These are phyloP conservation scores for Melieria omissa DNA, from an alignment of 2,888 invertebrate species.

Conservation along the genomic window DNA sequence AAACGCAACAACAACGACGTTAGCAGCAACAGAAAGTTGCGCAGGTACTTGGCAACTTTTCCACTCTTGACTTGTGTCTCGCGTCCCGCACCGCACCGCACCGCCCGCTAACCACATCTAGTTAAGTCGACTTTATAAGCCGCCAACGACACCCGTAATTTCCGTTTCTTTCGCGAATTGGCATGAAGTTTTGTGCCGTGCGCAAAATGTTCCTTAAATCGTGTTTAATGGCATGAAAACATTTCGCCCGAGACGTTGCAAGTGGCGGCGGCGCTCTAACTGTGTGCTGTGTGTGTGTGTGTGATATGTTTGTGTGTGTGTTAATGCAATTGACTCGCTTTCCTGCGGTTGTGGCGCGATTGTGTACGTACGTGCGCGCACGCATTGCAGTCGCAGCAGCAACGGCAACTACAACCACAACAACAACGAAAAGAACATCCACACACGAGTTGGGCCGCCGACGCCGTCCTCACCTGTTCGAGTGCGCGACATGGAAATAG, in stretches of 20 bases:
- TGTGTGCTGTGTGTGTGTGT: neutral
- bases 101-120: neutral
- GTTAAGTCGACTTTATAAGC: conserved; percentile 39
- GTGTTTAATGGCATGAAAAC: conserved; percentile 52
- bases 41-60: no score
- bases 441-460: neutral
- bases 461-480: no score
- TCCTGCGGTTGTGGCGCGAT: conserved; percentile 11
- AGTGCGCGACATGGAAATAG: no score
- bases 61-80: neutral
- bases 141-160: conserved; percentile 50
- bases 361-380: conserved; percentile 34
- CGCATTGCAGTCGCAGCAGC: conserved; percentile 24
- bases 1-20: conserved; percentile 12
- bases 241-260: conserved; percentile 32
- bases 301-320: conserved; percentile 10
- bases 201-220: conserved; percentile 45
- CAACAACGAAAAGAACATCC: neutral
- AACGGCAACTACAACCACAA: conserved; percentile 11
- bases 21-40: conserved; percentile 12
- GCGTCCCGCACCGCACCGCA: neutral
- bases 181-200: conserved; percentile 38
- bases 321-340: neutral
- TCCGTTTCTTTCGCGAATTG: conserved; percentile 44
- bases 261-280: neutral